Evolutionary conservation across 2,888 invertebrate species (phyloP), one percentile per base, ranked within the genome.

Genomic region (Drosophila paranaensis): DNA sequence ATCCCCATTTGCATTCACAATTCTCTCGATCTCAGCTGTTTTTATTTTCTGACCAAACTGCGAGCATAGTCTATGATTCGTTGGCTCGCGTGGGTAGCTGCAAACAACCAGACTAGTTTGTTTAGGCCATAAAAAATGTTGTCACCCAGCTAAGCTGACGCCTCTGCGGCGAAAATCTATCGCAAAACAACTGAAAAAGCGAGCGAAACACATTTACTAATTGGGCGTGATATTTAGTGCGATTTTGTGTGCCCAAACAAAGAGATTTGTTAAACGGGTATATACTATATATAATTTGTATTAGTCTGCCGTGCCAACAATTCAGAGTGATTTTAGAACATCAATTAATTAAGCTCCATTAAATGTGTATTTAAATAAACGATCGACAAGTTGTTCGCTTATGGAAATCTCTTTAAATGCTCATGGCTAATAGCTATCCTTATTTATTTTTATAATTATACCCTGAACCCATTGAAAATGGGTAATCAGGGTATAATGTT

Each of bases 1-100:
- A 82, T 82, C 84, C 56, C 69, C 55, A 58, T 75, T 71, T 73
- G 68, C 79, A 84, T 81, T 67, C 70, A 79, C 60, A 69, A 55
- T 60, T 64, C 69, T 72, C 20, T 45, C 33, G 16, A 60, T 69
- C 63, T 74, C 66, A 39, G n/a, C 27, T 39, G 48, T 40, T 40
- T 61, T 60, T 46, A 10, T 20, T 10, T 60, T 46, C 51, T 50
- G n/a, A 45, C 65, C 56, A 58, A 25, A 53, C 67, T 67, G 66
- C 55, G 25, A 67, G 81, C 83, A 75, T 68, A 66, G 71, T 63
- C 77, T 82, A 69, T 71, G 62, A 50, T 71, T 64, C 53, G 10
- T 11, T 20, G 33, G 25, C 27, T 35, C 25, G 61, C 50, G 77
- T 74, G 79, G 77, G 74, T 55, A 51, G 69, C 56, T 40, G 48